Conservation (phyloP, 2,113 vertebrate genomes). For the Pedionomus torquatus region DNA sequence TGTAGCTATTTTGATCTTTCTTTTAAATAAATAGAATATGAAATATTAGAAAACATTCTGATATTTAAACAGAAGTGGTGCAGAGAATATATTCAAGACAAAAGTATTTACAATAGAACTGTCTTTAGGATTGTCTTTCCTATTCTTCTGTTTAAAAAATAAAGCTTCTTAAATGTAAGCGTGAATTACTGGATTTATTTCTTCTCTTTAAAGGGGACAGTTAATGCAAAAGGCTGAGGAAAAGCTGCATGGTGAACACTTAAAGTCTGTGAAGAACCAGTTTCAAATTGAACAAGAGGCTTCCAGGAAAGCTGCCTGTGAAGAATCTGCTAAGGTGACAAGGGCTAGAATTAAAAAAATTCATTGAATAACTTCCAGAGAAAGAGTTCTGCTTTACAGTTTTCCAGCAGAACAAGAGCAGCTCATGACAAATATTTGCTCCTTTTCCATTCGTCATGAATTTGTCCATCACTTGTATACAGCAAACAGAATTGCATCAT, state of each 20-base stretch:
- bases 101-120: background rate
- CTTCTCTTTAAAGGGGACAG: conserved; percentile 58
- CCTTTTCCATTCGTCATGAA: background rate
- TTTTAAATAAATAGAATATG: background rate
- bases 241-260: conserved; percentile 41
- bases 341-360: background rate
- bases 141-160: background rate
- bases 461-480: background rate
- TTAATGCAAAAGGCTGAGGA: conserved; percentile 66
- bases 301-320: conserved; percentile 52
- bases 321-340: conserved; percentile 66
- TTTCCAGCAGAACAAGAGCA: background rate
- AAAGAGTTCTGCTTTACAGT: background rate
- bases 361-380: background rate
- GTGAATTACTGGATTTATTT: background rate
- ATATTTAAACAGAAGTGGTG: background rate
- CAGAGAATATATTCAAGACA: background rate
- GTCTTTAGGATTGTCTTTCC: background rate
- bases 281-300: conserved; percentile 67
- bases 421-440: background rate
- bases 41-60: background rate
- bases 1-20: background rate
- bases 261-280: conserved; percentile 69
- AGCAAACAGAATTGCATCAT: background rate
- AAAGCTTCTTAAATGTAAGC: background rate